Evolutionary conservation across 2,888 invertebrate genomes (phyloP), one percentile per base, ranked within the genome.

Genomic region (Tinea trinotella): DNA sequence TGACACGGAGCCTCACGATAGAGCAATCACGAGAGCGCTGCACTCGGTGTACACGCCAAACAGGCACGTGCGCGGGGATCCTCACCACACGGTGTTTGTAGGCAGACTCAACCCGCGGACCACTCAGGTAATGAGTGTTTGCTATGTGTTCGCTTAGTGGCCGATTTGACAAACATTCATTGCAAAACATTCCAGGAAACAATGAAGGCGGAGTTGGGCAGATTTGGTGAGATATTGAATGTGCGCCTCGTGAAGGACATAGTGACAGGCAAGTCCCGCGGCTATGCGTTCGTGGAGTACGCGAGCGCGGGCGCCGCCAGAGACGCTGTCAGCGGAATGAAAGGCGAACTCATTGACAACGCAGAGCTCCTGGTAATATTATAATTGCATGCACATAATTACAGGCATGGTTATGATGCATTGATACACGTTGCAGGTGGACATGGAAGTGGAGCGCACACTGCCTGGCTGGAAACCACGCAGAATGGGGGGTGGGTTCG

Each of bases 201-300:
- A 24, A 74, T 90, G 18, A 68, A 73, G 56, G 68, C 80, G 18
- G 81, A 88, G 60, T 90, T 91, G 74, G 82, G 88, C 59, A 88
- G 88, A 67, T 91, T 88, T 83, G 92, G 94, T 9, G 82, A 88
- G 68, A 81, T 94, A 57, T 66, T 89, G 61, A 72, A 87, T 59
- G 87, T 92, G 67, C 75, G 88, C 55, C 63, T 96, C 54, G 88
- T 96, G 2, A 88, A 90, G 62, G 95, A 96, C 66, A 88, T 95
- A 52, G 92, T 96, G 0, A 96, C 96, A 0, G 94, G 95, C 0
- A 88, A 89, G 64, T 93, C 95, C 0, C 92, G 92, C 70, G 90
- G 93, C 54, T 96, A 96, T 68, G 95, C 91, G 0, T 96, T 96
- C 72, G 87, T 96, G n/a, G 95, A 95, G 74, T 96, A 89, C 77